Base-by-base conservation (phyloP, 1,140 invertebrate genomes). In the Anastrepha ludens region DNA sequence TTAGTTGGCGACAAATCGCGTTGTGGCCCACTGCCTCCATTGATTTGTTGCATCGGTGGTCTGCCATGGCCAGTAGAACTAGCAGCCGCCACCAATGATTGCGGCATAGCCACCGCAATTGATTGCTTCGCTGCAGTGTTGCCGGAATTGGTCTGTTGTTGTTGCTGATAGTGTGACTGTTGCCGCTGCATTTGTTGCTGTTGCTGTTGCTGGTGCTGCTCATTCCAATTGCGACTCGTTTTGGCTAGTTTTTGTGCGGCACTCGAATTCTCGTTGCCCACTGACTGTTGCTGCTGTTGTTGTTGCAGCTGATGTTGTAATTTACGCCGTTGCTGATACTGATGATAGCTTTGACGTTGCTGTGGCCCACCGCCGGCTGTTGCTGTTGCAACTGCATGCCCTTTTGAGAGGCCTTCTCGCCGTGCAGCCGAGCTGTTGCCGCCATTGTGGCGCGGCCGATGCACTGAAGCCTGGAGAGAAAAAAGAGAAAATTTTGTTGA, bases 401-500 rank as follows among this genome's bases (percentile, higher is more conserved):
- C 47, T 47, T 81, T 60, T 29, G 58, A 11, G 9, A 17, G 44
- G 6, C 9, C 64, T 39, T 88, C 74, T n/a, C 88, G 58, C 47
- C 60, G 87, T 41, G 13, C 39, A 29, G 85, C 58, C 6, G 67
- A 58, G n/a, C 20, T 70, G 13, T 39, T 65, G 64, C 60, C 86
- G 39, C 64, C 87, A 88, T 88, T 88, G 70, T 89, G 89, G n/a
- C 89, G 86, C 4, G 88, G 87, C 15, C 88, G 87, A 88, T 89
- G 89, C 41, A 89, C 89, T 15, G 89, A 89, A 13, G 89, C 89
- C 89, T 89, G 47, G 3, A 29, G 29, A 29, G 78, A 87, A 65
- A 67, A 85, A 85, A 87, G n/a, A 81, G 11, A 87, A 65, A 50
- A 70, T 44, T 6, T 44, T 6, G 13, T 41, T 86, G 15, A 55